A percentile compares a stretch with the other conserved stretches of the same genome.
Evolutionary conservation across 2,797 vertebrate species (phyloP).

Genomic region (Tragopan temminckii): DNA sequence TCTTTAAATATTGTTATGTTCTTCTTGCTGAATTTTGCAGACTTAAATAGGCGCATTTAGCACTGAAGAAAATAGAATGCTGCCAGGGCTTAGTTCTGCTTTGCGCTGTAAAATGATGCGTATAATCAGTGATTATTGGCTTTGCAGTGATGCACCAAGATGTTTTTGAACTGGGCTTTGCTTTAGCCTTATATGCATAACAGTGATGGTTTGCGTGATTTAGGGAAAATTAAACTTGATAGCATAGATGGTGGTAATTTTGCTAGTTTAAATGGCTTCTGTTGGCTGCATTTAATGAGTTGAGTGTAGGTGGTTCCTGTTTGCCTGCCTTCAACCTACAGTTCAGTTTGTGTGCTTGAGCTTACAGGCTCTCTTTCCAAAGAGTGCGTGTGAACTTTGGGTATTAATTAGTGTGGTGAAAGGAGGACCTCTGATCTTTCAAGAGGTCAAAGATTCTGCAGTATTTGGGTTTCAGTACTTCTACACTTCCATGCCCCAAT

Average conservation of each 20-base stretch:
- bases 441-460: not conserved
- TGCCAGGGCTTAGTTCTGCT: not conserved
- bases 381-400: not conserved
- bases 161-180: not conserved
- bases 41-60: not conserved
- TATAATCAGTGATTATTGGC: not conserved
- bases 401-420: not conserved
- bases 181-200: not conserved
- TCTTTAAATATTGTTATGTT: not conserved
- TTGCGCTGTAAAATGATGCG: accelerated
- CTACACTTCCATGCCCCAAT: accelerated
- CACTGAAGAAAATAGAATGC: not conserved
- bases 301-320: not conserved
- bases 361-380: not conserved
- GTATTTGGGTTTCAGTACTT: accelerated
- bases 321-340: accelerated
- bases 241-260: not conserved
- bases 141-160: not conserved
- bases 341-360: not conserved
- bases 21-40: not conserved
- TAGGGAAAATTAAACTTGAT: not conserved
- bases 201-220: not conserved
- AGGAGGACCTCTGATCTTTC: not conserved
- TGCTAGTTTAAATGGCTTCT: not conserved
- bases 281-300: not conserved